A percentile compares a stretch with the other conserved stretches of the same genome.
These are phyloP conservation scores for Reticulitermes lucifugus DNA, from an alignment of 2,888 invertebrate species.

Conservation along the genomic window DNA sequence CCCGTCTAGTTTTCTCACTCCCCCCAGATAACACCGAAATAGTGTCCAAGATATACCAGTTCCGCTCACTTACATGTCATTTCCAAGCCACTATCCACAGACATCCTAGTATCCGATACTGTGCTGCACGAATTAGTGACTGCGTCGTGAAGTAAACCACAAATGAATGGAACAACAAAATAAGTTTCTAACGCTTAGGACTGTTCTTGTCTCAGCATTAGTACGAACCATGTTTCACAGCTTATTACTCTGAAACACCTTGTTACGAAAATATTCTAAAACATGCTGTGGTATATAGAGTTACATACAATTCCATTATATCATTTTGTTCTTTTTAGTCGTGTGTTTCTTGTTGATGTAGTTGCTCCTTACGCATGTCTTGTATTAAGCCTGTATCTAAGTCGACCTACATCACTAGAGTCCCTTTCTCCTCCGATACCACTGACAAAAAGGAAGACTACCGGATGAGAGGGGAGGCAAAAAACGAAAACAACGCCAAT, in stretches of 20 bases:
- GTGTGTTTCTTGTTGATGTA: constrained; percentile 15
- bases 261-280: constrained; percentile 18
- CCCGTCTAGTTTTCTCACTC: too few relatives aligned
- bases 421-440: constrained; percentile 3
- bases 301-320: constrained; percentile 29
- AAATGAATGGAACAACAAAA: too few relatives aligned
- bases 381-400: constrained; percentile 17
- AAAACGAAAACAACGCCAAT: constrained; percentile 31
- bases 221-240: too few relatives aligned
- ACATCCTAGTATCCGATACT: too few relatives aligned
- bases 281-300: constrained; percentile 25
- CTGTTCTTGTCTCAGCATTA: too few relatives aligned
- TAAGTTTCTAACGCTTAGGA: too few relatives aligned
- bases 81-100: too few relatives aligned
- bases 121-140: too few relatives aligned
- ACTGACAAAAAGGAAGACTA: constrained; percentile 12
- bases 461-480: background rate
- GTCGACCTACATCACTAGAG: background rate
- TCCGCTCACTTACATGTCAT: too few relatives aligned
- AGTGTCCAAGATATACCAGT: too few relatives aligned
- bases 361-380: constrained; percentile 14
- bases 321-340: background rate
- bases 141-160: too few relatives aligned
- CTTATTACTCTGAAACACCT: background rate
- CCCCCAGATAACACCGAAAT: too few relatives aligned